Conservation (phyloP, 1,140 invertebrate species). For the Campodea augens region DNA sequence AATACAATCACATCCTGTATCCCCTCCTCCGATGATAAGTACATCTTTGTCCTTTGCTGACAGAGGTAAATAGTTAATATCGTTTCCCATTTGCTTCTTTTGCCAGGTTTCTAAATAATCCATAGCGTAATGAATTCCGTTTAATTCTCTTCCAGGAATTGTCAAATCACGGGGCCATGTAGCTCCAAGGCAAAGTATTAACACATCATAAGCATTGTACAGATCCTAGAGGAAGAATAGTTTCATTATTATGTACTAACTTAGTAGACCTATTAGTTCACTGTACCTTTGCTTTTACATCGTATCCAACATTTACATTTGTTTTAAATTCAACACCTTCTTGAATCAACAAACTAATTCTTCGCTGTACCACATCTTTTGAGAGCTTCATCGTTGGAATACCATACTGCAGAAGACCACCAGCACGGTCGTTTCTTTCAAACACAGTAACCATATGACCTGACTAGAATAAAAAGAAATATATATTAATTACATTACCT, state of each 20-base stretch:
- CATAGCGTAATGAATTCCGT: conserved; percentile 94
- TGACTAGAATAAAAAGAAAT: conserved; percentile 28
- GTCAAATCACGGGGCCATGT: conserved; percentile 89
- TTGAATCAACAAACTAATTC: conserved; percentile 65
- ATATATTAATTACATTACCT: no score
- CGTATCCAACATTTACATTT: conserved; percentile 77
- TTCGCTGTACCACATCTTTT: conserved; percentile 76
- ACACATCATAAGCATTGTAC: conserved; percentile 58
- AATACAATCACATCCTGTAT: conserved; percentile 99
- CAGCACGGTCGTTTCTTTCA: conserved; percentile 86
- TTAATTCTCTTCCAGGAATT: conserved; percentile 59
- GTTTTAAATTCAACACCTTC: conserved; percentile 87
- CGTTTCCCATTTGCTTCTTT: conserved; percentile 71
- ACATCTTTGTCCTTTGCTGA: conserved; percentile 87
- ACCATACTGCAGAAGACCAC: conserved; percentile 89
- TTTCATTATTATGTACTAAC: neutral
- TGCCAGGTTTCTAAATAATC: conserved; percentile 94
- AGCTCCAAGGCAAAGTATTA: conserved; percentile 78
- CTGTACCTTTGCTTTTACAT: conserved; percentile 54
- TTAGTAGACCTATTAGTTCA: no score
- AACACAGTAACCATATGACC: conserved; percentile 85
- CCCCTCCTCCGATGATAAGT: conserved; percentile 92
- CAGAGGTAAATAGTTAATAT: conserved; percentile 34
- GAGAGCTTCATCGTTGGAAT: conserved; percentile 96
- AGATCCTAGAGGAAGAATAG: conserved; percentile 29